phyloP scores from a whole-genome alignment of 2,888 invertebrate species.

The Sphinx pinastri region DNA sequence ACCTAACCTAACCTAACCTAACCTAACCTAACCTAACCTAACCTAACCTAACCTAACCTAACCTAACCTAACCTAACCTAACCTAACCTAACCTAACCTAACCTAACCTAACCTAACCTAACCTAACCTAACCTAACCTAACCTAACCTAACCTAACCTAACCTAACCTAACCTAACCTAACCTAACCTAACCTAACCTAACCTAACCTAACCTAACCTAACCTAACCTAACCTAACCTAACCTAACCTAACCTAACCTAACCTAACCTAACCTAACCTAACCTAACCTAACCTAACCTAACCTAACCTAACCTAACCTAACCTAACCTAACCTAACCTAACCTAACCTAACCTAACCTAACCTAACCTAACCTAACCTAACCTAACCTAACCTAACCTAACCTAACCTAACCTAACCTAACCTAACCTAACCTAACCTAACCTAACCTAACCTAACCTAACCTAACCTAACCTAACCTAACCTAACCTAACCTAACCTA shows the following conservation, averaged over 20 bases:
- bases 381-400: slow-evolving; percentile 38
- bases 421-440: slow-evolving; percentile 37
- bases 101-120: slow-evolving; percentile 36
- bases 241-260: slow-evolving; percentile 33
- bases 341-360: slow-evolving; percentile 36
- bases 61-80: slow-evolving; percentile 33
- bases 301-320: slow-evolving; percentile 36
- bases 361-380: slow-evolving; percentile 33
- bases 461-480: slow-evolving; percentile 38
- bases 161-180: slow-evolving; percentile 34
- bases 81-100: slow-evolving; percentile 35
- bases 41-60: slow-evolving; percentile 35
- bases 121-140: slow-evolving; percentile 35
- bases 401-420: slow-evolving; percentile 38
- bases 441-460: slow-evolving; percentile 39
- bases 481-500: slow-evolving; percentile 38
- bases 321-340: slow-evolving; percentile 37
- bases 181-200: slow-evolving; percentile 32
- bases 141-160: slow-evolving; percentile 33
- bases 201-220: slow-evolving; percentile 31
- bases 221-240: slow-evolving; percentile 35
- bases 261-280: slow-evolving; percentile 31
- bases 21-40: slow-evolving; percentile 34
- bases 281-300: slow-evolving; percentile 35
- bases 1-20: slow-evolving; percentile 34